Evolutionary conservation across 2,113 vertebrate species (phyloP).

Genomic region (Cyprinodon variegatus): DNA sequence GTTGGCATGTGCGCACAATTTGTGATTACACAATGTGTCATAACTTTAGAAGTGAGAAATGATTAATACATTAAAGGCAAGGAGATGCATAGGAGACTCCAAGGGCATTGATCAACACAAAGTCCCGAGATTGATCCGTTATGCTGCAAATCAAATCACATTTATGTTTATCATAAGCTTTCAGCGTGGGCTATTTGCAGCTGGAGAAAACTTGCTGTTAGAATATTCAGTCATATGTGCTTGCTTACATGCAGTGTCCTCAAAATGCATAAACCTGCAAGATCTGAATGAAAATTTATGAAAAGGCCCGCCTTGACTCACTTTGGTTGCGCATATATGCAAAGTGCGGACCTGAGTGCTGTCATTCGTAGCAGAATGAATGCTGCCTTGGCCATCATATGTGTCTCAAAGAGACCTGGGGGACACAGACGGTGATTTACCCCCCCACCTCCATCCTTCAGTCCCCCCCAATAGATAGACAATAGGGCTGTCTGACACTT

Average conservation of each 20-base stretch:
- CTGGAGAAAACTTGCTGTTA: neutral
- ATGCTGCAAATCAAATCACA: slow-evolving; percentile 31
- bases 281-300: slow-evolving; percentile 56
- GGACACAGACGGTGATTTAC: slow-evolving; percentile 69
- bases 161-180: slow-evolving; percentile 32
- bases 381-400: slow-evolving; percentile 50
- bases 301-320: slow-evolving; percentile 30
- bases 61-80: slow-evolving; percentile 47
- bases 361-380: slow-evolving; percentile 57
- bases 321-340: slow-evolving; percentile 64
- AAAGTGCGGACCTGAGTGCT: slow-evolving; percentile 62
- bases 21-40: slow-evolving; percentile 51
- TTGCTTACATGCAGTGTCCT: neutral
- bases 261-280: slow-evolving; percentile 30
- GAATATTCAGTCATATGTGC: slow-evolving; percentile 44
- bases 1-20: slow-evolving; percentile 39
- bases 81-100: slow-evolving; percentile 31
- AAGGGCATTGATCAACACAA: slow-evolving; percentile 45
- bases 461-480: slow-evolving; percentile 75
- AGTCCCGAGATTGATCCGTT: slow-evolving; percentile 40
- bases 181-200: neutral
- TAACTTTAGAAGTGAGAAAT: slow-evolving; percentile 52
- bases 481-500: slow-evolving; percentile 88
- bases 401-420: slow-evolving; percentile 54
- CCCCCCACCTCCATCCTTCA: slow-evolving; percentile 25